Evolutionary conservation across 2,113 vertebrate species (phyloP).

Genomic region (Syngnathus typhle): DNA sequence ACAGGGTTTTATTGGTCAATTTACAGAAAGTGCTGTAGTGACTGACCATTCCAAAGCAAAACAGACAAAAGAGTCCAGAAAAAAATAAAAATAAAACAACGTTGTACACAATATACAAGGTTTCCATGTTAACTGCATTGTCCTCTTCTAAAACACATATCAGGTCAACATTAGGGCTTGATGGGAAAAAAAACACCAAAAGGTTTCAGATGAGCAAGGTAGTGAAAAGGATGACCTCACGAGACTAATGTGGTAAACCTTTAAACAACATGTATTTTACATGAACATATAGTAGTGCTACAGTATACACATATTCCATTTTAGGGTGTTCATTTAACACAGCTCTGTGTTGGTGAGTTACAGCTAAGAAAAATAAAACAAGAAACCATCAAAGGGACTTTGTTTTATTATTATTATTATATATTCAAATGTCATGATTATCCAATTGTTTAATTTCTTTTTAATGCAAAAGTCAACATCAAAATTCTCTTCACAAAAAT

Average conservation of each 20-base stretch:
- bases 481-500: no score
- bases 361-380: not conserved
- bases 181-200: constrained; percentile 61
- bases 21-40: constrained; percentile 86
- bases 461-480: no score
- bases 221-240: constrained; percentile 41
- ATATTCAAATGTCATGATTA: not conserved
- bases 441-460: not conserved
- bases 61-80: constrained; percentile 60
- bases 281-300: constrained; percentile 57
- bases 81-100: constrained; percentile 33
- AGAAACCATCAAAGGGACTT: not conserved
- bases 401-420: not conserved
- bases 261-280: constrained; percentile 62
- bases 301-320: constrained; percentile 43
- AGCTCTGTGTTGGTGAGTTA: not conserved
- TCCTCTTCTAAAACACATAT: constrained; percentile 59
- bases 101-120: constrained; percentile 68
- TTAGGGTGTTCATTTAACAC: not conserved
- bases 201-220: constrained; percentile 9
- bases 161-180: constrained; percentile 57
- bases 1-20: constrained; percentile 91
- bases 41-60: constrained; percentile 82
- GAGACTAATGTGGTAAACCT: constrained; percentile 59
- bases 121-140: constrained; percentile 50